Evolutionary conservation across 2,113 vertebrate species (phyloP).

Genomic region (Tympanuchus pallidicinctus): DNA sequence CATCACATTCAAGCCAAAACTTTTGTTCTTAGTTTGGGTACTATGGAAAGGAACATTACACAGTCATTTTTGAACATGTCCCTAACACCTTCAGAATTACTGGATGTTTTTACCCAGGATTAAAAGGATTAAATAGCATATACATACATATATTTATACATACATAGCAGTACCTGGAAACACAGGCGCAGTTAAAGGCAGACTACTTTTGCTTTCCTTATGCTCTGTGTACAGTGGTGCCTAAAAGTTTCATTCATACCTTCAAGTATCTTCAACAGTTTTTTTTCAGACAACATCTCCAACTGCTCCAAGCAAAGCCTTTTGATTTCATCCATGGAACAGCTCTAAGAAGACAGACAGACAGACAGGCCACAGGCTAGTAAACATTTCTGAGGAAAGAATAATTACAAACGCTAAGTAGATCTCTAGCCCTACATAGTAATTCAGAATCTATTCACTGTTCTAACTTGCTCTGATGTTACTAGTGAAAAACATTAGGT

Average conservation of each 20-base stretch:
- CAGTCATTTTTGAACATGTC: not conserved
- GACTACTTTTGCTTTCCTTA: not conserved
- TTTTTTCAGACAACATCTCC: constrained; percentile 88
- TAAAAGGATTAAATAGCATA: not conserved
- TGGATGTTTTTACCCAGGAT: not conserved
- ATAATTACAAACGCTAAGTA: not conserved
- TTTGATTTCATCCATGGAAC: constrained; percentile 91
- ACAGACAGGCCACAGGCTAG: not conserved
- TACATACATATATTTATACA: not conserved
- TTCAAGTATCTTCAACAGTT: constrained; percentile 90
- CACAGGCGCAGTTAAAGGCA: not conserved
- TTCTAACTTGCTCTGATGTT: not conserved
- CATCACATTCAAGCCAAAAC: not conserved
- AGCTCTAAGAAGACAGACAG: constrained; percentile 79
- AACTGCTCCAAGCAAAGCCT: constrained; percentile 93
- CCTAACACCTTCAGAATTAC: not conserved
- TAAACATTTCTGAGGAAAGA: constrained; percentile 38
- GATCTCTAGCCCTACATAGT: not conserved
- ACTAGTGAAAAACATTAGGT: not conserved
- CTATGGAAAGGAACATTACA: not conserved
- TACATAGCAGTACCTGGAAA: not conserved
- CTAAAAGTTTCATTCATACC: constrained; percentile 78
- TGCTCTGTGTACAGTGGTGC: not conserved
- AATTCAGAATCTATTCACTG: not conserved
- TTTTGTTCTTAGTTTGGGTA: not conserved